Evolutionary conservation across 2,888 invertebrate genomes (phyloP), one percentile per base, ranked within the genome.

Genomic region (Dromius quadrimaculatus): DNA sequence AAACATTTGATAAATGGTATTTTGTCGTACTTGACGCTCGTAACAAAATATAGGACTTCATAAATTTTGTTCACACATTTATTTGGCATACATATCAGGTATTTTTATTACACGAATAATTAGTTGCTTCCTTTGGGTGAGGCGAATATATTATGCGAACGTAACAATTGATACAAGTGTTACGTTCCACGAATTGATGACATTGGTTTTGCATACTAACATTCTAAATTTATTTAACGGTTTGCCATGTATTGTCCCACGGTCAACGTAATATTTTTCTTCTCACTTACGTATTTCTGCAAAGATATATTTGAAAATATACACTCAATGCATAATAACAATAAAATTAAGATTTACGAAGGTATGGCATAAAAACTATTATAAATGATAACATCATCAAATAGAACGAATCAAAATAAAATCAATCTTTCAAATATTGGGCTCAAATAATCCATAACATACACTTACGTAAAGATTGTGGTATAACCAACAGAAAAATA

Each of bases 41-140:
- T n/a, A n/a, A n/a, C n/a, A n/a, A 28, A 28, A 41, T 41, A 15
- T 15, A 22, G 4, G 15, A 22, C 2, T 22, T 11, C 13, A 50
- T 28, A 23, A 50, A 50, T 50, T 50, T 28, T 50, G 28, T 50
- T 50, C 50, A 50, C 50, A 50, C 50, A 50, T 28, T 50, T 50
- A 50, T 47, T 47, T 22, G 47, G 20, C 47, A 47, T 47, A 47
- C 47, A 47, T 50, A 50, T 50, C 50, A 50, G 23, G 50, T 50
- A 23, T 50, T 50, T 47, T 50, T 23, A 50, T 50, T 50, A 50
- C 50, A 50, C 28, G 50, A 50, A 50, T 50, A 50, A 50, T 50
- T 50, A 23, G 50, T 28, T 23, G 50, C 15, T 50, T 50, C 50
- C 50, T 23, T 23, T 50, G 50, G 28, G 50, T 28, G 50, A 50